These are phyloP conservation scores for Addax nasomaculatus DNA, from an alignment of 2,113 vertebrate species.

Conservation along the genomic window DNA sequence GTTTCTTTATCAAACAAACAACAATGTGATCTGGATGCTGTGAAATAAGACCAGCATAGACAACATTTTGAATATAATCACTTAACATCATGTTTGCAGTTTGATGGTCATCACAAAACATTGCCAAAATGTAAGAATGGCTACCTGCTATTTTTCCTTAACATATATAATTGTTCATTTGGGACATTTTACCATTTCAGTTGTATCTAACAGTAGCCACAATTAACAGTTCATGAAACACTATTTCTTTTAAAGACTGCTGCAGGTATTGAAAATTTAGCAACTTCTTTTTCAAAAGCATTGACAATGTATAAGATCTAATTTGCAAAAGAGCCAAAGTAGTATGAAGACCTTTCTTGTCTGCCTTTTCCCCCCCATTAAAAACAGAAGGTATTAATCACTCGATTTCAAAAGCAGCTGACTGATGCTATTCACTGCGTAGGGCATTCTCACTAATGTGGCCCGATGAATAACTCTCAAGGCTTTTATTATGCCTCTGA, in stretches of 20 bases:
- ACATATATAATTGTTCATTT: background rate
- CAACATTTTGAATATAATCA: background rate
- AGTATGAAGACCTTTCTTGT: conserved; percentile 64
- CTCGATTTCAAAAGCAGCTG: conserved; percentile 83
- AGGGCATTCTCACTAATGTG: conserved; percentile 83
- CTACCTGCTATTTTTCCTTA: background rate
- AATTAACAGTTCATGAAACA: conserved; percentile 25
- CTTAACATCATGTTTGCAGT: background rate
- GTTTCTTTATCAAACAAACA: conserved; percentile 68
- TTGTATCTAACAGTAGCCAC: conserved; percentile 31
- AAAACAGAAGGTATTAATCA: conserved; percentile 90
- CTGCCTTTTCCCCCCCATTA: conserved; percentile 42
- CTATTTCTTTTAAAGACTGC: background rate
- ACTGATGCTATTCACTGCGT: conserved; percentile 87
- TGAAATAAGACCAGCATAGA: conserved; percentile 42
- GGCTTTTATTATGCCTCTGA: conserved; percentile 86
- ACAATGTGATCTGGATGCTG: conserved; percentile 50
- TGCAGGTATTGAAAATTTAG: conserved; percentile 26
- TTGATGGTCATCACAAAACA: background rate
- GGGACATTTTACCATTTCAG: conserved; percentile 19
- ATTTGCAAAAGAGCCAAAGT: conserved; percentile 65
- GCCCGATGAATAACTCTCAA: conserved; percentile 87
- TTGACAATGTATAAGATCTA: conserved; percentile 55
- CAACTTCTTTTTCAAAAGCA: conserved; percentile 56
- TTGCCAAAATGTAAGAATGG: background rate